These are phyloP conservation scores for Parelbella ahira DNA, from an alignment of 2,888 invertebrate genomes.

Conservation along the genomic window DNA sequence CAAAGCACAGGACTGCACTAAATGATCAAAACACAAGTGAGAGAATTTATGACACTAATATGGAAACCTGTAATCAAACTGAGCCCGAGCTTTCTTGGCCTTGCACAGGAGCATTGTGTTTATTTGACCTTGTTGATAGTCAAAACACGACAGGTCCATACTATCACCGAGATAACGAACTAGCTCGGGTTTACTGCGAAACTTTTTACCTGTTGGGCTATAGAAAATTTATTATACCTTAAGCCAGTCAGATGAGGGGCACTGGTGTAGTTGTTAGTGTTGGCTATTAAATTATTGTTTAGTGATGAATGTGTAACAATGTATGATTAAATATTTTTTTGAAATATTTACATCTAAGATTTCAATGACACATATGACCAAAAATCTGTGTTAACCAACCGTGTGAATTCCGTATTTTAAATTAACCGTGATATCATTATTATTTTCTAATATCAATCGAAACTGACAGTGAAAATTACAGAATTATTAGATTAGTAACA, in stretches of 20 bases:
- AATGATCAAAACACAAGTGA: conserved; percentile 76
- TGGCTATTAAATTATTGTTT: conserved; percentile 35
- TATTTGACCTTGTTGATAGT: conserved; percentile 90
- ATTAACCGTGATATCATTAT: too few species aligned
- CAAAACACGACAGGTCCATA: conserved; percentile 90
- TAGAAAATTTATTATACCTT: conserved; percentile 67
- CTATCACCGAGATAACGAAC: conserved; percentile 88
- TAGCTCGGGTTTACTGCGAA: conserved; percentile 90
- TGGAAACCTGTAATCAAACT: conserved; percentile 85
- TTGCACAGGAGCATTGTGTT: conserved; percentile 85
- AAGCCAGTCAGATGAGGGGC: conserved; percentile 32
- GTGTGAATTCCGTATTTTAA: too few species aligned
- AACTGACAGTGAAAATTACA: too few species aligned
- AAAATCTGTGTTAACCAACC: too few species aligned
- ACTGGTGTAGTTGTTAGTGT: conserved; percentile 34
- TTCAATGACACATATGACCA: conserved; percentile 4
- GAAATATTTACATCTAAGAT: conserved; percentile 19
- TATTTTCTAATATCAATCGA: too few species aligned
- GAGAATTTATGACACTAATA: conserved; percentile 60
- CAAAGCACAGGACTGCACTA: conserved; percentile 70
- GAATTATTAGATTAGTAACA: too few species aligned
- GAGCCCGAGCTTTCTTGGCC: conserved; percentile 85
- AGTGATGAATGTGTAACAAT: conserved; percentile 35
- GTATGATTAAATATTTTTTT: conserved; percentile 27
- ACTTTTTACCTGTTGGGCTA: conserved; percentile 91